Evolutionary conservation across 2,113 vertebrate species (phyloP).

Genomic region (Spea multiplicata): DNA sequence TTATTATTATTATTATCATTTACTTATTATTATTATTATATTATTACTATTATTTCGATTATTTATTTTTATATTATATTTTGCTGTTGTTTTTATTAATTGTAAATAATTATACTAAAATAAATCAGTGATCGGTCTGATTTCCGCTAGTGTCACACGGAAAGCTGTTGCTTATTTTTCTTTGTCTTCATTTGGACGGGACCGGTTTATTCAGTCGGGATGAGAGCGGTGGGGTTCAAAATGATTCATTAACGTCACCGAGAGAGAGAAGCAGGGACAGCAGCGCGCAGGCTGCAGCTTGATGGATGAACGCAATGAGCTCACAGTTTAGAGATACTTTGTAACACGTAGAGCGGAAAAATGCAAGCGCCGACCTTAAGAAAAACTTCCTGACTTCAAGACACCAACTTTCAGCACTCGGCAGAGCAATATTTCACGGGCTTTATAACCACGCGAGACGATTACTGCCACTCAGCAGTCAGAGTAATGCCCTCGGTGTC

Average conservation of each 20-base stretch:
- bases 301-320: slow-evolving; percentile 60
- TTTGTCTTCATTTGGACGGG: no score
- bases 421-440: slow-evolving; percentile 17
- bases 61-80: no score
- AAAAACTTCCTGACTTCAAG: slow-evolving; percentile 57
- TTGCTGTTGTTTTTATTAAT: not conserved
- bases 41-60: no score
- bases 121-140: no score
- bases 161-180: no score
- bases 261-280: slow-evolving; percentile 46
- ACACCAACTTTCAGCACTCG: slow-evolving; percentile 44
- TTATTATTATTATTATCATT: no score
- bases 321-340: slow-evolving; percentile 55
- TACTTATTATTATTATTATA: no score
- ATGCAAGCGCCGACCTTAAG: slow-evolving; percentile 58
- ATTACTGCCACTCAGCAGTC: slow-evolving; percentile 34
- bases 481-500: not conserved
- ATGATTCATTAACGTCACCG: slow-evolving; percentile 52
- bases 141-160: no score
- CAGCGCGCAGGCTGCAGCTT: slow-evolving; percentile 51
- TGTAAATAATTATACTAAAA: not conserved
- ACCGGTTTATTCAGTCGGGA: not conserved
- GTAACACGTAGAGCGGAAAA: slow-evolving; percentile 51
- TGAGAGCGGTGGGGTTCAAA: slow-evolving; percentile 49
- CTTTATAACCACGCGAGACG: slow-evolving; percentile 24